Conservation (phyloP, 2,888 invertebrate genomes). For the Desoria tigrina region DNA sequence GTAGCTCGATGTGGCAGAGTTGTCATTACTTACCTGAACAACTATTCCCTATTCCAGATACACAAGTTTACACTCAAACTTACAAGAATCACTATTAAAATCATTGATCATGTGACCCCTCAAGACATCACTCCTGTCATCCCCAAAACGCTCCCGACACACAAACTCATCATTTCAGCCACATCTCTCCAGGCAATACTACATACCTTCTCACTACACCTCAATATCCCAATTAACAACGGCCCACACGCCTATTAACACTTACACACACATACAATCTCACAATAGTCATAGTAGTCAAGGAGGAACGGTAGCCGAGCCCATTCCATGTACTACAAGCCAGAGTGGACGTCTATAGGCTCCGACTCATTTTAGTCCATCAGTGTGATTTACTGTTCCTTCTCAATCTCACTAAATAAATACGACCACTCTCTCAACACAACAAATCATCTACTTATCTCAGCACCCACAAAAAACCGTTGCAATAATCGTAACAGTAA, state of each 20-base stretch:
- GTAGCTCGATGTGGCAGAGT: too few relatives aligned
- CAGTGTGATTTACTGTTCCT: slow-evolving; percentile 18
- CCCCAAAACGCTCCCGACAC: slow-evolving; percentile 13
- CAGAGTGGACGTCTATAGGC: slow-evolving; percentile 6
- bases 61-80: slow-evolving; percentile 14
- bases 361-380: slow-evolving; percentile 9
- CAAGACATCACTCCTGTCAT: slow-evolving; percentile 32
- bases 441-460: too few relatives aligned
- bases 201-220: slow-evolving; percentile 4
- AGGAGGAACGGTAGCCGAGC: not conserved
- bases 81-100: slow-evolving; percentile 20
- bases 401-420: too few relatives aligned
- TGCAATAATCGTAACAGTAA: too few relatives aligned
- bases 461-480: too few relatives aligned
- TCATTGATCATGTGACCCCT: slow-evolving; percentile 35
- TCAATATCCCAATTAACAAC: slow-evolving; percentile 16
- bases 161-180: slow-evolving; percentile 11
- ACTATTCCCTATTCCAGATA: not conserved
- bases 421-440: too few relatives aligned
- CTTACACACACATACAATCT: not conserved
- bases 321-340: slow-evolving; percentile 1
- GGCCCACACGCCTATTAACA: slow-evolving; percentile 20
- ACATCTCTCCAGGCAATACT: slow-evolving; percentile 21
- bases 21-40: slow-evolving; percentile 12
- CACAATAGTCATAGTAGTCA: not conserved